phyloP scores from a whole-genome alignment of 2,113 vertebrate species.

The Noturus placidus region DNA sequence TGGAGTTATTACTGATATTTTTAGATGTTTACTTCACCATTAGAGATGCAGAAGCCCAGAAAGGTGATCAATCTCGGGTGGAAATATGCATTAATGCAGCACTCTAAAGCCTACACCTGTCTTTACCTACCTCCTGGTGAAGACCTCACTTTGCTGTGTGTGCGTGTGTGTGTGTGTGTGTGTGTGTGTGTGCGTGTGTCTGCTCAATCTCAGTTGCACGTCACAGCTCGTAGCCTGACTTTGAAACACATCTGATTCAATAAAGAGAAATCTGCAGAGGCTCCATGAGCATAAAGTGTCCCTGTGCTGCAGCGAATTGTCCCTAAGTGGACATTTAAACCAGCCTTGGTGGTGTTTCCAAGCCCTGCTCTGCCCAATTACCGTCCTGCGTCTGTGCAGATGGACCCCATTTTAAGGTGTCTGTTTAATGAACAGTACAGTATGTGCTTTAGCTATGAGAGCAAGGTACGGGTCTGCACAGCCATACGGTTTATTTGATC shows the following conservation, averaged over 20 bases:
- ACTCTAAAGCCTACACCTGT: background rate
- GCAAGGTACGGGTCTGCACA: background rate
- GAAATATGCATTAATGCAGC: background rate
- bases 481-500: background rate
- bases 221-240: slow-evolving; percentile 40
- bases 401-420: slow-evolving; percentile 10
- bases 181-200: slow-evolving; percentile 11
- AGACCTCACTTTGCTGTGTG: background rate
- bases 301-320: slow-evolving; percentile 35
- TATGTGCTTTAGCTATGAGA: slow-evolving; percentile 3
- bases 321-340: slow-evolving; percentile 43
- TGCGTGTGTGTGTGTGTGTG: background rate
- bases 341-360: slow-evolving; percentile 14
- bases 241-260: slow-evolving; percentile 50
- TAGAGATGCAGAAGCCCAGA: background rate
- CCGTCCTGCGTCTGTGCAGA: slow-evolving; percentile 34
- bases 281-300: slow-evolving; percentile 36
- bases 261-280: slow-evolving; percentile 47
- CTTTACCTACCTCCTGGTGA: background rate
- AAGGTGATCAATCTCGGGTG: background rate
- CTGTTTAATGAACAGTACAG: slow-evolving; percentile 8
- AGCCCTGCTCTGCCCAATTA: slow-evolving; percentile 41
- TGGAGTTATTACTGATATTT: slow-evolving; percentile 6
- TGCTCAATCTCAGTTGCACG: slow-evolving; percentile 19
- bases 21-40: background rate